Percentiles rank a stretch among this genome's conserved stretches.
These are phyloP conservation scores for Bubo scandiacus DNA, from an alignment of 2,113 vertebrate species.

Conservation along the genomic window DNA sequence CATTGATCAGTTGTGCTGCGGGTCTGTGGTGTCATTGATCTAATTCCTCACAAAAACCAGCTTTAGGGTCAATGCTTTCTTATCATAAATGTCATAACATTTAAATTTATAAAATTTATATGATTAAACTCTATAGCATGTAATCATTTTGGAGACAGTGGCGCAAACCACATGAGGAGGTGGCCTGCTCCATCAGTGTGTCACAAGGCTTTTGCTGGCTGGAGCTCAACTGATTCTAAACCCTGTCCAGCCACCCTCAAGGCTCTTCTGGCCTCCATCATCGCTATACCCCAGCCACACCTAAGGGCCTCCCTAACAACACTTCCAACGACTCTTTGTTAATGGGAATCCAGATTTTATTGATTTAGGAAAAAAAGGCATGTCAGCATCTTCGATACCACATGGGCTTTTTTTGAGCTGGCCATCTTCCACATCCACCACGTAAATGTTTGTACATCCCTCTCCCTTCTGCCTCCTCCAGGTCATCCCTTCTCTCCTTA, in stretches of 20 bases:
- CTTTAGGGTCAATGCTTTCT: background rate
- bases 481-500: background rate
- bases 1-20: background rate
- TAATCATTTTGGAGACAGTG: background rate
- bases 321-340: background rate
- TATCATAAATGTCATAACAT: background rate
- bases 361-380: background rate
- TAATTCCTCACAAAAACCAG: background rate
- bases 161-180: background rate
- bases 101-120: background rate
- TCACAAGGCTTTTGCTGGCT: background rate
- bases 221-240: background rate
- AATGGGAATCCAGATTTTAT: background rate
- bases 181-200: background rate
- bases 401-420: fast-evolving
- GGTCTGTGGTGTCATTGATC: background rate
- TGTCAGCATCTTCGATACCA: background rate
- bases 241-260: background rate
- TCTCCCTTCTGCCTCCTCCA: background rate
- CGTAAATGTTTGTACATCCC: background rate
- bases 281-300: background rate
- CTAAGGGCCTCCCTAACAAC: background rate
- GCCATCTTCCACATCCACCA: background rate
- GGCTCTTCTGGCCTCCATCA: background rate
- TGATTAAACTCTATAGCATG: background rate